Evolutionary conservation across 2,797 vertebrate genomes (phyloP).

Genomic region (Periophthalmus magnuspinnatus): DNA sequence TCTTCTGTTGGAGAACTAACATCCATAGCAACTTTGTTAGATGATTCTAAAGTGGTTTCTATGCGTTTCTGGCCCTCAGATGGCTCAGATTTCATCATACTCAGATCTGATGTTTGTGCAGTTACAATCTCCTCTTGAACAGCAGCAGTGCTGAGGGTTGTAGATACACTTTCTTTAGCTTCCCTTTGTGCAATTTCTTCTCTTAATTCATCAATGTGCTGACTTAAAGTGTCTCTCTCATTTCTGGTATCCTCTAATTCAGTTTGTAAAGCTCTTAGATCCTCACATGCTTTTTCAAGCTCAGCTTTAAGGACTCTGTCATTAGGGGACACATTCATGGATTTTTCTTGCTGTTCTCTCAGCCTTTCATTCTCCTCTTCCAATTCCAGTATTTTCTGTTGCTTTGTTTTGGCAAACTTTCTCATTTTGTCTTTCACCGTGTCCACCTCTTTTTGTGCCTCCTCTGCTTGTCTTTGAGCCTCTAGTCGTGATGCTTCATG

Average conservation of each 20-base stretch:
- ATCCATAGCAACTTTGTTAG: slow-evolving; percentile 25
- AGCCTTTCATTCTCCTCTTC: slow-evolving; percentile 95
- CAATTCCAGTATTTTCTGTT: slow-evolving; percentile 93
- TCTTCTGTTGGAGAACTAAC: slow-evolving; percentile 26
- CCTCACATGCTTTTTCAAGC: slow-evolving; percentile 65
- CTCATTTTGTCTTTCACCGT: slow-evolving; percentile 95
- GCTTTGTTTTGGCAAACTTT: slow-evolving; percentile 95
- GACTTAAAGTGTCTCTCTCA: slow-evolving; percentile 79
- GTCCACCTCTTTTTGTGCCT: slow-evolving; percentile 85
- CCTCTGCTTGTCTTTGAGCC: slow-evolving; percentile 80
- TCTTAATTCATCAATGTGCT: slow-evolving; percentile 76
- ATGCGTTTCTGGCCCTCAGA: slow-evolving; percentile 33
- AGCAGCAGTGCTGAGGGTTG: slow-evolving; percentile 10
- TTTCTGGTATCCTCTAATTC: slow-evolving; percentile 71
- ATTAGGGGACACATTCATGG: slow-evolving; percentile 27
- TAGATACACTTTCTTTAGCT: slow-evolving; percentile 25
- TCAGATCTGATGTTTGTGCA: slow-evolving; percentile 42
- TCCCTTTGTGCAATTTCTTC: slow-evolving; percentile 58
- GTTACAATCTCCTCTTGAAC: slow-evolving; percentile 56
- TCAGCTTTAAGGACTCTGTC: slow-evolving; percentile 60
- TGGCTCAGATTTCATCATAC: slow-evolving; percentile 38
- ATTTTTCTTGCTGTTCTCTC: slow-evolving; percentile 72
- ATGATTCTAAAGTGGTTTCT: slow-evolving; percentile 22
- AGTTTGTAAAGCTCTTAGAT: slow-evolving; percentile 70
- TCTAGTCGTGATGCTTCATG: slow-evolving; percentile 82